A percentile compares a stretch with the other conserved stretches of the same genome.
These are phyloP conservation scores for Diprion similis DNA, from an alignment of 1,140 invertebrate species.

Conservation along the genomic window DNA sequence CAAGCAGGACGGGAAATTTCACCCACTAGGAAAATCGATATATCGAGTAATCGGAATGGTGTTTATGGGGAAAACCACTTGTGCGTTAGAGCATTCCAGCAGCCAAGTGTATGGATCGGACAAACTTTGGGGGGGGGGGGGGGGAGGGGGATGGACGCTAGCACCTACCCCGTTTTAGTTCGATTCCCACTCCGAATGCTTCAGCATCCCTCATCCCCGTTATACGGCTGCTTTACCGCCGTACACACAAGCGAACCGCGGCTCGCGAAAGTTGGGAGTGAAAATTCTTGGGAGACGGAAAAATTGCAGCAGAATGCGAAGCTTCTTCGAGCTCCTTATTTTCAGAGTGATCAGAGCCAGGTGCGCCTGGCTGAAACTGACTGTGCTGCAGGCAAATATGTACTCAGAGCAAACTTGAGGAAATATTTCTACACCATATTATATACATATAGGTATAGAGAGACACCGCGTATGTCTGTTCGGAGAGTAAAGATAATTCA, in stretches of 20 bases:
- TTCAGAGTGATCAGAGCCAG: neutral
- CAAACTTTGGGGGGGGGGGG: too few relatives aligned
- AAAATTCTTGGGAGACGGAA: neutral
- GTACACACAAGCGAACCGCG: neutral
- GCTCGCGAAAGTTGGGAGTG: neutral
- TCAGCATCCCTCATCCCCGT: too few relatives aligned
- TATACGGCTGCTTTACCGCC: too few relatives aligned
- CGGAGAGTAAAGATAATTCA: neutral
- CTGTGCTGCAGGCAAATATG: neutral
- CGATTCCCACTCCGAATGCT: too few relatives aligned
- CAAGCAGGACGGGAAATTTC: neutral
- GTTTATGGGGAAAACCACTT: neutral
- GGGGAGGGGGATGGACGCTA: too few relatives aligned
- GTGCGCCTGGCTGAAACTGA: neutral
- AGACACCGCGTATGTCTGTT: too few relatives aligned
- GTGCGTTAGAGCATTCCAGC: too few relatives aligned
- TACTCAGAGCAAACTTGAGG: neutral
- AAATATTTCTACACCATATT: neutral
- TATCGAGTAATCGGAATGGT: neutral
- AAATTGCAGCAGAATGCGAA: neutral
- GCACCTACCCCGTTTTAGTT: too few relatives aligned
- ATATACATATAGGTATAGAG: too few relatives aligned
- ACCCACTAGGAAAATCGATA: neutral
- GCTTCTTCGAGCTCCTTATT: neutral
- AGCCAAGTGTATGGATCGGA: too few relatives aligned